A percentile compares a stretch with the other conserved stretches of the same genome.
Evolutionary conservation across 2,797 vertebrate species (phyloP).

Genomic region (Acipenser ruthenus): DNA sequence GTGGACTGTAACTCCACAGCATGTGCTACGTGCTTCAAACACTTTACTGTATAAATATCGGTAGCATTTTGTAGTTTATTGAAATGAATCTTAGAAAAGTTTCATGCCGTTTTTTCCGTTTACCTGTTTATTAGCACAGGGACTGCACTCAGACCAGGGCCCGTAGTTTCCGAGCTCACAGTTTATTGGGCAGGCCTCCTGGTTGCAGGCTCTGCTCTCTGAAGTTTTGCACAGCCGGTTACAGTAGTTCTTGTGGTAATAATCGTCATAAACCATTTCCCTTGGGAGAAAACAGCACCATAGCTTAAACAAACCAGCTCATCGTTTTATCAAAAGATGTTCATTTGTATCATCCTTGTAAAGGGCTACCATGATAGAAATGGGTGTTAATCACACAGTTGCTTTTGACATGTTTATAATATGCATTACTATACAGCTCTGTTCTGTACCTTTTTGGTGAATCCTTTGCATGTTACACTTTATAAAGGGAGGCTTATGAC

Average conservation of each 20-base stretch:
- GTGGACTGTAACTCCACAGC: too few species aligned
- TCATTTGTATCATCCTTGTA: background rate
- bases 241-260: constrained; percentile 67
- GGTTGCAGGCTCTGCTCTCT: constrained; percentile 65
- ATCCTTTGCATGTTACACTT: too few species aligned
- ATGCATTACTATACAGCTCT: too few species aligned
- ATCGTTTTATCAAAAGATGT: background rate
- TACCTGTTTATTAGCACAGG: constrained; percentile 78
- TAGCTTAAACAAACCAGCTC: constrained; percentile 3
- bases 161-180: constrained; percentile 74
- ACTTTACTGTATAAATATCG: too few species aligned
- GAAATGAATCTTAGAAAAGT: too few species aligned
- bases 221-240: constrained; percentile 46
- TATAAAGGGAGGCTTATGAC: too few species aligned
- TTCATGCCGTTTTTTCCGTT: constrained; percentile 5
- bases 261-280: constrained; percentile 42
- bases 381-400: too few species aligned
- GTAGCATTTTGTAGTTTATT: too few species aligned
- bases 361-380: background rate
- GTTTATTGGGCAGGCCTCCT: constrained; percentile 71
- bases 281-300: constrained; percentile 42
- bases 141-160: constrained; percentile 80
- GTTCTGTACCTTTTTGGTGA: too few species aligned
- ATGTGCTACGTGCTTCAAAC: too few species aligned
- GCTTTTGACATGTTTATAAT: too few species aligned